Percentiles rank a stretch among this genome's conserved stretches.
These are phyloP conservation scores for Galemys pyrenaicus DNA, from an alignment of 2,113 vertebrate species.

Conservation along the genomic window DNA sequence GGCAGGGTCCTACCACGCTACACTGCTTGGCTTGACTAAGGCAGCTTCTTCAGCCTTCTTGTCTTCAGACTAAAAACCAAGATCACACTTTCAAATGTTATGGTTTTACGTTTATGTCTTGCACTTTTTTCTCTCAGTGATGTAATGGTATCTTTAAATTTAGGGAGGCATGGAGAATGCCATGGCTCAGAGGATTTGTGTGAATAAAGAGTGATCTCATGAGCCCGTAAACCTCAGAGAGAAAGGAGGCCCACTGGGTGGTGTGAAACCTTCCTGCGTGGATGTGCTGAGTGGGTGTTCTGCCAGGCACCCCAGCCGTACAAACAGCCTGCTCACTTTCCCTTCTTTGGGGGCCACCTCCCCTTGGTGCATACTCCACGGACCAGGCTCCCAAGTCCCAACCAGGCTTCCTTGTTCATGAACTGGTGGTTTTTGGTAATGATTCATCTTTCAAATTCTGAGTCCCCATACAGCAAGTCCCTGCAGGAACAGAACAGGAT, in stretches of 20 bases:
- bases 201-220: too few species aligned
- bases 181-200: not conserved
- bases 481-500: not conserved
- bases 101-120: not conserved
- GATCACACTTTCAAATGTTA: not conserved
- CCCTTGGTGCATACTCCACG: not conserved
- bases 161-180: not conserved
- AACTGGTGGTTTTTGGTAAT: not conserved
- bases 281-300: not conserved
- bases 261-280: not conserved
- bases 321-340: not conserved
- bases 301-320: not conserved
- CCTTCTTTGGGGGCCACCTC: not conserved
- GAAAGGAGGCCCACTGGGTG: not conserved
- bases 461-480: not conserved
- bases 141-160: not conserved
- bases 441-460: not conserved
- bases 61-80: not conserved
- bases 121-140: not conserved
- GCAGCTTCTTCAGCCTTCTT: not conserved
- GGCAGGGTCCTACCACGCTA: too few species aligned
- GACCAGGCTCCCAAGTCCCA: not conserved
- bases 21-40: not conserved
- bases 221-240: not conserved
- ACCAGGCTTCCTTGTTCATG: not conserved